Conservation (phyloP, 2,888 invertebrate genomes). For the Pterobdella sp. region DNA sequence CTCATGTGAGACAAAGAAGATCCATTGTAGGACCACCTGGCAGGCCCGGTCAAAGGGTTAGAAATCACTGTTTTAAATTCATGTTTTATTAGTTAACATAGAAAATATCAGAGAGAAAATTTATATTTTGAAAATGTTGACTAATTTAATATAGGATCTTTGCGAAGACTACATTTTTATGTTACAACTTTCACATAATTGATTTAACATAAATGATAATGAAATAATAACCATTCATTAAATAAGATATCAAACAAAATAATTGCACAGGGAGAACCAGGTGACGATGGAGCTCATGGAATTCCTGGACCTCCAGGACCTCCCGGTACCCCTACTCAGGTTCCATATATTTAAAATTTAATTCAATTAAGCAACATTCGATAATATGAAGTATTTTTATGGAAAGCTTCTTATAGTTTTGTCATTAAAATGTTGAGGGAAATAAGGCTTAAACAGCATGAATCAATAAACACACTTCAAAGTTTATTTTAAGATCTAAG, state of each 20-base stretch:
- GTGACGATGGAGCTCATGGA: slow-evolving; percentile 35
- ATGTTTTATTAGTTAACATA: neutral
- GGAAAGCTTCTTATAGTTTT: neutral
- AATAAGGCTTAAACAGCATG: no score
- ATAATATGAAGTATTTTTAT: neutral
- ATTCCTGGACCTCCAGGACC: slow-evolving; percentile 36
- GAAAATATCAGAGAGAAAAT: neutral
- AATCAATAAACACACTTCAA: no score
- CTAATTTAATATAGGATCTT: neutral
- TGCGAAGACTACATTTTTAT: neutral
- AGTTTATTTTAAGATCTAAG: no score
- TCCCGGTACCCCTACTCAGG: slow-evolving; percentile 32
- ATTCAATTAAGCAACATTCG: neutral
- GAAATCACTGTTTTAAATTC: no score
- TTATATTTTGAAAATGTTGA: neutral
- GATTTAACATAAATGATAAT: no score
- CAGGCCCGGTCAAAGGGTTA: slow-evolving; percentile 22
- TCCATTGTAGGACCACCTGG: slow-evolving; percentile 26
- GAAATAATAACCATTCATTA: no score
- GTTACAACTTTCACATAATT: neutral
- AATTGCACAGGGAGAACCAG: slow-evolving; percentile 30
- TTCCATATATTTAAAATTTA: slow-evolving; percentile 5
- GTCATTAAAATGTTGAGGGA: slow-evolving; percentile 13
- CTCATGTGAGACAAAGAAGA: slow-evolving; percentile 21
- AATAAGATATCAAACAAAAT: no score